Evolutionary conservation across 2,113 vertebrate genomes (phyloP).

Genomic region (Silurus asotus): DNA sequence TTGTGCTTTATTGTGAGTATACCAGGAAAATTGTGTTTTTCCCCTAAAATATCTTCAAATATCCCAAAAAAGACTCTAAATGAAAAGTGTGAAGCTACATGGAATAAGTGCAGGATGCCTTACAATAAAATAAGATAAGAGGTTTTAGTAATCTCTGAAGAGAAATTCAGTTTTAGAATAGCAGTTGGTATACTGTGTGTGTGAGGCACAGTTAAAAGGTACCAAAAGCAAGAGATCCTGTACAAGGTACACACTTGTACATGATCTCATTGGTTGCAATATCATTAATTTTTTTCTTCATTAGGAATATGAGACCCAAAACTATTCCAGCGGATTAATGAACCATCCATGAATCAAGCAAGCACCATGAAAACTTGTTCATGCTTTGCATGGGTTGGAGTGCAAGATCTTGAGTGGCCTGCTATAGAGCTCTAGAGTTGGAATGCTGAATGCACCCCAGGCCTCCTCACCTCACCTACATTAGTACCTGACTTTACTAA

Average conservation of each 20-base stretch:
- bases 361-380: too few species aligned
- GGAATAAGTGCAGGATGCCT: not conserved
- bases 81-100: not conserved
- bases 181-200: not conserved
- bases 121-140: not conserved
- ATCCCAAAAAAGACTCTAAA: too few species aligned
- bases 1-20: not conserved
- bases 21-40: not conserved
- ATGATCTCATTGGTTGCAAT: not conserved
- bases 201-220: not conserved
- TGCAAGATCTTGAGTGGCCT: too few species aligned
- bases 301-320: too few species aligned
- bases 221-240: not conserved
- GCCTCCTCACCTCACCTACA: too few species aligned
- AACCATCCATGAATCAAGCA: too few species aligned
- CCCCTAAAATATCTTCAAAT: not conserved
- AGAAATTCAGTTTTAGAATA: not conserved
- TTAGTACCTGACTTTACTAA: too few species aligned
- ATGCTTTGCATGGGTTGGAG: too few species aligned
- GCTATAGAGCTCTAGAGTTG: too few species aligned
- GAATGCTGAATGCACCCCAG: too few species aligned
- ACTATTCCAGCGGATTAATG: too few species aligned
- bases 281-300: not conserved
- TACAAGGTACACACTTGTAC: not conserved
- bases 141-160: not conserved